Evolutionary conservation across 2,113 vertebrate species (phyloP).

Genomic region (Tragelaphus strepsiceros): DNA sequence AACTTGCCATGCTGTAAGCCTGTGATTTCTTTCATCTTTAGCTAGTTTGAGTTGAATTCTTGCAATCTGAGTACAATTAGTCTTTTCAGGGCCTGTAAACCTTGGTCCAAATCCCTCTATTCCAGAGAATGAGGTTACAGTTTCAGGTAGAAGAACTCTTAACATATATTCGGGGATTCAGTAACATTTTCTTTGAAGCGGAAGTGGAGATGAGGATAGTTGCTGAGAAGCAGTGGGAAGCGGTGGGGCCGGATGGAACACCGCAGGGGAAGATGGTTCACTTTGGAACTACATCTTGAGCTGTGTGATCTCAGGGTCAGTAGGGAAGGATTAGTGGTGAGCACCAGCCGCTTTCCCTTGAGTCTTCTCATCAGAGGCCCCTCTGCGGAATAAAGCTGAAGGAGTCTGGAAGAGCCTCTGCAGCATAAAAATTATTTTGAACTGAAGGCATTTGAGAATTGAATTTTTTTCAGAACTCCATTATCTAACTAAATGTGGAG

Average conservation of each 20-base stretch:
- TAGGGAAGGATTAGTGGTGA: neutral
- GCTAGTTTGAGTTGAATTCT: neutral
- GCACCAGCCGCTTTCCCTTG: neutral
- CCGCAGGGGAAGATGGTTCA: neutral
- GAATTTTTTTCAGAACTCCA: neutral
- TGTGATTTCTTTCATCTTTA: neutral
- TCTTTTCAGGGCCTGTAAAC: neutral
- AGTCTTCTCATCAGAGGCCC: neutral
- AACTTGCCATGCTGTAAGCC: neutral
- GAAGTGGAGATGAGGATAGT: neutral
- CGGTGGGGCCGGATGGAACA: neutral
- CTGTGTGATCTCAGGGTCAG: neutral
- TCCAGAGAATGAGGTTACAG: neutral
- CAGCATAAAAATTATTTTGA: neutral
- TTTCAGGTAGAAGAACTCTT: neutral
- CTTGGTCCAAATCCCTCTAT: constrained; percentile 1
- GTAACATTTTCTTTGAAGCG: neutral
- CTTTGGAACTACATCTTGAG: neutral
- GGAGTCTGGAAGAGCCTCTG: neutral
- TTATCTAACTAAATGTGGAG: neutral
- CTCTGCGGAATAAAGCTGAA: neutral
- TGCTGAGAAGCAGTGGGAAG: neutral
- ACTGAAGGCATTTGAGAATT: neutral
- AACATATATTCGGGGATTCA: neutral
- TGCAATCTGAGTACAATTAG: neutral